These are phyloP conservation scores for Liopterus haemorrhoidalis DNA, from an alignment of 2,888 invertebrate species.

Conservation along the genomic window DNA sequence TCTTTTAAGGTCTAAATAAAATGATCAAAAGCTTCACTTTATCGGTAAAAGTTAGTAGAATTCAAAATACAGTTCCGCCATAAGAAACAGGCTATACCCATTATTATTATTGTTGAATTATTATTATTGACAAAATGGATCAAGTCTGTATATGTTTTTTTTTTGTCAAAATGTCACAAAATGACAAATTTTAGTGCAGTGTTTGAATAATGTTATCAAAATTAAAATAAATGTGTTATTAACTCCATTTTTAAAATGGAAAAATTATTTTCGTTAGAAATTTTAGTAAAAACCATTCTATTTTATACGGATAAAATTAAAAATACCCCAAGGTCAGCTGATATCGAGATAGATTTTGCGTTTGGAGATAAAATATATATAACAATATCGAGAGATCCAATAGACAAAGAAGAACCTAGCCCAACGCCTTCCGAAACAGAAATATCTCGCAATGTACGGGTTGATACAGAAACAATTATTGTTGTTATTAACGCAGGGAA, in stretches of 20 bases:
- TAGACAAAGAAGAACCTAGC: slow-evolving; percentile 43
- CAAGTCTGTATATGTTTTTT: background rate
- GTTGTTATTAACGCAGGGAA: too few species aligned
- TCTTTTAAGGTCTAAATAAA: too few species aligned
- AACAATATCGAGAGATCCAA: slow-evolving; percentile 48
- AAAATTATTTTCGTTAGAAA: slow-evolving; percentile 54
- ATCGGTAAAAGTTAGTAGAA: too few species aligned
- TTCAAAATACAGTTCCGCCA: too few species aligned
- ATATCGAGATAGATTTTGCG: slow-evolving; percentile 46
- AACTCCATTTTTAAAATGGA: slow-evolving; percentile 41
- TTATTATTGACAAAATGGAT: too few species aligned
- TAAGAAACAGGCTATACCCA: too few species aligned
- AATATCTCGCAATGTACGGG: too few species aligned
- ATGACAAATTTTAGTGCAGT: background rate
- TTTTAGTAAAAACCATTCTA: slow-evolving; percentile 51
- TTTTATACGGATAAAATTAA: slow-evolving; percentile 44
- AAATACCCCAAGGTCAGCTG: too few species aligned
- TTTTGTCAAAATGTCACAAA: slow-evolving; percentile 4
- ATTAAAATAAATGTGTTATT: slow-evolving; percentile 10
- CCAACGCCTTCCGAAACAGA: too few species aligned
- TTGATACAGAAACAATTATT: too few species aligned
- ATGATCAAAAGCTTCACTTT: too few species aligned
- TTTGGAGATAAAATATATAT: slow-evolving; percentile 50
- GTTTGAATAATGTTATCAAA: background rate
- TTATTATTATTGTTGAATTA: too few species aligned